A percentile compares a stretch with the other conserved stretches of the same genome.
These are phyloP conservation scores for Brachionichthys hirsutus DNA, from an alignment of 2,113 vertebrate species.

Conservation along the genomic window DNA sequence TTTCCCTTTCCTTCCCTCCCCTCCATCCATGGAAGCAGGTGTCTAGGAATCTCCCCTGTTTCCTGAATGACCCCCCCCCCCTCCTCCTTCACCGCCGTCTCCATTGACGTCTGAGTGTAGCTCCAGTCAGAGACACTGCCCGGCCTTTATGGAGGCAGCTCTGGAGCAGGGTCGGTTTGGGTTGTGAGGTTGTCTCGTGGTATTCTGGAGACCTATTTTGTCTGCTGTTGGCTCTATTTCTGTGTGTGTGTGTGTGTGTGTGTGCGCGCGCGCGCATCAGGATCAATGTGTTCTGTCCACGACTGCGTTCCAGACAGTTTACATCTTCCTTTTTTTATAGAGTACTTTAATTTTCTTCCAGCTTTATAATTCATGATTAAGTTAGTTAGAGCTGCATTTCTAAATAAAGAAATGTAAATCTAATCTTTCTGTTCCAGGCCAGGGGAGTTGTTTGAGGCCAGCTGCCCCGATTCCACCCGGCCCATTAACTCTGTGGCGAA, in stretches of 20 bases:
- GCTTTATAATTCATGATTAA: constrained; percentile 32
- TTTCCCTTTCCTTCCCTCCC: constrained; percentile 10
- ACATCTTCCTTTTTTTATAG: constrained; percentile 7
- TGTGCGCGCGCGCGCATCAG: background rate
- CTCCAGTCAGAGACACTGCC: constrained; percentile 15
- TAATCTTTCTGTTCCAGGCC: constrained; percentile 30
- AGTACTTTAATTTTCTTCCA: constrained; percentile 23
- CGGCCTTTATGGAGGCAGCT: constrained; percentile 32
- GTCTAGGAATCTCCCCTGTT: constrained; percentile 9
- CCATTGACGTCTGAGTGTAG: constrained; percentile 25
- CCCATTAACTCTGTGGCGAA: constrained; percentile 21
- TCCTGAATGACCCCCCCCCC: constrained; percentile 1
- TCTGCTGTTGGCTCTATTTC: constrained; percentile 59
- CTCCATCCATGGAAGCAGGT: constrained; percentile 20
- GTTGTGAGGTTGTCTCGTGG: constrained; percentile 63
- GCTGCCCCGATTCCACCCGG: constrained; percentile 41
- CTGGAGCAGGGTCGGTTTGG: constrained; percentile 29
- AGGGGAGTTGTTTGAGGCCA: constrained; percentile 33
- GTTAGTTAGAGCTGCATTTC: background rate
- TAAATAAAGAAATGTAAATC: constrained; percentile 32
- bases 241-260: constrained; percentile 3
- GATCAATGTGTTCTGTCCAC: background rate
- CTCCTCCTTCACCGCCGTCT: too few relatives aligned
- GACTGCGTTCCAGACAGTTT: constrained; percentile 21
- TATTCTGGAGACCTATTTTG: constrained; percentile 48